Evolutionary conservation across 1,140 invertebrate genomes (phyloP), one percentile per base, ranked within the genome.

Genomic region (Metaphire vulgaris): DNA sequence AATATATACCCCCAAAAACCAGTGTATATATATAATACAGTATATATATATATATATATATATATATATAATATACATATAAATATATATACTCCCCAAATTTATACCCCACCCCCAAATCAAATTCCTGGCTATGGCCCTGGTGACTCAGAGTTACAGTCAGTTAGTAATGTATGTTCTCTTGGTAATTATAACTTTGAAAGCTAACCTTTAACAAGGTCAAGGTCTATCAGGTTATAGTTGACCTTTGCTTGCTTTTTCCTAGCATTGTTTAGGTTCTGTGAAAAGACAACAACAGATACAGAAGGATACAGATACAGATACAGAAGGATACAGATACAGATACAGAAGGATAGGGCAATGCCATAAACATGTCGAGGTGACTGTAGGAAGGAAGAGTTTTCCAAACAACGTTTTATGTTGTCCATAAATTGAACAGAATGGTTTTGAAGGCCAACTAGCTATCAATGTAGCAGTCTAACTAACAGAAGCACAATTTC

Each of bases 211-310:
- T 56, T 56, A 56, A 56, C 41, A 56, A 56, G 89, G 88, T 98
- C 95, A 32, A 98, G 92, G 89, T 98, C 96, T 79, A 98, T 97
- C 15, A 96, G 89, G 82, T 97, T 94, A 16, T 93, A 93, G 85
- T 95, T 94, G 12, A 94, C 87, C 85, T 93, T 94, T 33, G 92
- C 90, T 65, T 91, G 92, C 83, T 93, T 92, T 84, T 93, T 92
- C 64, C 94, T 93, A 68, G 95, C 90, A 83, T 93, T 91, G 77
- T 90, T 92, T 64, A 95, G 90, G 76, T 92, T 92, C 87, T 92
- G 90, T 16, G 80, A 81, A 34, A 76, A 74, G 67, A 77, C 65
- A 70, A 77, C 34, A 74, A 68, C 33, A n/a, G n/a, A 56, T 6
- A 56, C 41, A 56, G 21, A 56, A 56, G 41, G 21, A 56, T 56